Conservation (phyloP, 2,888 invertebrate genomes). For the Pinctada fucata region DNA sequence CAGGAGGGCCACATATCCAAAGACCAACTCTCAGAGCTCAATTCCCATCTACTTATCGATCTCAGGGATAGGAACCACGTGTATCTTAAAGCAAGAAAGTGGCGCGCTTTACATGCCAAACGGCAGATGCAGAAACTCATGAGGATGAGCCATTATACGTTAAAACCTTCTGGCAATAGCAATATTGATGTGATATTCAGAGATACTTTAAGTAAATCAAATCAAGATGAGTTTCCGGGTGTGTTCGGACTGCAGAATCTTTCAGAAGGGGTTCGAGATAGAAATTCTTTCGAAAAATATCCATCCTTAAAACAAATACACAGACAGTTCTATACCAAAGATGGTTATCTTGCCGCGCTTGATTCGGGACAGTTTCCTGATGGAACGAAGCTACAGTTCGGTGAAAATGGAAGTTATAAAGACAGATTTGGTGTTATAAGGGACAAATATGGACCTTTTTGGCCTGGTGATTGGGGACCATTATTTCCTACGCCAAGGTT, state of each 20-base stretch:
- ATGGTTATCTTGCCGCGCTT: slow-evolving; percentile 67
- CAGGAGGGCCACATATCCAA: slow-evolving; percentile 42
- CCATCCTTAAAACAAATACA: slow-evolving; percentile 53
- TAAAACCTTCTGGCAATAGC: slow-evolving; percentile 40
- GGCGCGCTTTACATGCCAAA: slow-evolving; percentile 64
- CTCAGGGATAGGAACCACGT: slow-evolving; percentile 63
- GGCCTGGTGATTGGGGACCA: slow-evolving; percentile 74
- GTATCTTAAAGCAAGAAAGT: slow-evolving; percentile 57
- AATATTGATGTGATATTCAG: slow-evolving; percentile 62
- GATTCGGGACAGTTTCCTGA: slow-evolving; percentile 66
- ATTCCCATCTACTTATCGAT: slow-evolving; percentile 65
- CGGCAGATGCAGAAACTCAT: slow-evolving; percentile 57
- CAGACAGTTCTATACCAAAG: slow-evolving; percentile 68
- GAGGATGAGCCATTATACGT: slow-evolving; percentile 51
- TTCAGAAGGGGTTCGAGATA: slow-evolving; percentile 65
- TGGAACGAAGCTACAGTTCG: slow-evolving; percentile 59
- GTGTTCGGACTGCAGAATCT: slow-evolving; percentile 64
- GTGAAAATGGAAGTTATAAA: slow-evolving; percentile 62
- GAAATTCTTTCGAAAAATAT: slow-evolving; percentile 56
- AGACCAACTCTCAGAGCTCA: slow-evolving; percentile 58
- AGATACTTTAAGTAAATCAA: slow-evolving; percentile 63
- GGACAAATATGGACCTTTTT: slow-evolving; percentile 74
- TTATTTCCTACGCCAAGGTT: slow-evolving; percentile 71
- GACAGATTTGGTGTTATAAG: slow-evolving; percentile 73
- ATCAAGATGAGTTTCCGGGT: slow-evolving; percentile 67